Evolutionary conservation across 2,888 invertebrate species (phyloP).

Genomic region (Ormia ochracea): DNA sequence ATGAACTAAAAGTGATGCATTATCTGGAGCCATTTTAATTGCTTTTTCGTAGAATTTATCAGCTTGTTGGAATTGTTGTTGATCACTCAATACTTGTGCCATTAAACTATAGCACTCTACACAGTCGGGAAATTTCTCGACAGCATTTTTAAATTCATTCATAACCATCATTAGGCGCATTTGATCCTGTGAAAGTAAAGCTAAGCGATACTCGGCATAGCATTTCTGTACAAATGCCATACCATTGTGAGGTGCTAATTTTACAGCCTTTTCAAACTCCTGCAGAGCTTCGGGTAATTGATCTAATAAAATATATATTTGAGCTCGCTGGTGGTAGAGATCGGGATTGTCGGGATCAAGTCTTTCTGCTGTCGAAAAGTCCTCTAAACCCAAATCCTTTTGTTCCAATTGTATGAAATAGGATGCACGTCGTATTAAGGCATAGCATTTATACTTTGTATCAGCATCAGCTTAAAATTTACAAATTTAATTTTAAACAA

Average conservation of each 20-base stretch:
- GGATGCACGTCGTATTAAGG: conserved; percentile 91
- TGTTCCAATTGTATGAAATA: conserved; percentile 88
- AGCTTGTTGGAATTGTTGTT: conserved; percentile 88
- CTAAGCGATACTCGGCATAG: conserved; percentile 89
- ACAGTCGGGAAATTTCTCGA: conserved; percentile 88
- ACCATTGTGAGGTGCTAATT: conserved; percentile 88
- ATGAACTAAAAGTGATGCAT: conserved; percentile 92
- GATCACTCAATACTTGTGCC: conserved; percentile 93
- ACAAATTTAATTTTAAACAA: not conserved
- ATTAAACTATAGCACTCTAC: conserved; percentile 91
- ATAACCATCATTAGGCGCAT: conserved; percentile 82
- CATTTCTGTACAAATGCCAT: conserved; percentile 93
- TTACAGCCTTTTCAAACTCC: conserved; percentile 90
- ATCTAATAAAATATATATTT: conserved; percentile 90
- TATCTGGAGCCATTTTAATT: conserved; percentile 87
- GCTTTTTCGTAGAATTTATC: conserved; percentile 89
- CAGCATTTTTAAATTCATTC: conserved; percentile 84
- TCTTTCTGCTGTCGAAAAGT: conserved; percentile 87
- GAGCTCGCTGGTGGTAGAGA: conserved; percentile 94
- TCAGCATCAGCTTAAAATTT: conserved; percentile 77
- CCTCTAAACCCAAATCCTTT: conserved; percentile 84
- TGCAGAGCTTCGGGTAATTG: conserved; percentile 87
- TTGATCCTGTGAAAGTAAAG: conserved; percentile 81
- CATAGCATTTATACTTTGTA: conserved; percentile 85
- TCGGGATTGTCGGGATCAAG: conserved; percentile 90